Evolutionary conservation across 2,797 vertebrate genomes (phyloP), one percentile per base, ranked within the genome.

Genomic region (Enteromius afrohamiltoni): DNA sequence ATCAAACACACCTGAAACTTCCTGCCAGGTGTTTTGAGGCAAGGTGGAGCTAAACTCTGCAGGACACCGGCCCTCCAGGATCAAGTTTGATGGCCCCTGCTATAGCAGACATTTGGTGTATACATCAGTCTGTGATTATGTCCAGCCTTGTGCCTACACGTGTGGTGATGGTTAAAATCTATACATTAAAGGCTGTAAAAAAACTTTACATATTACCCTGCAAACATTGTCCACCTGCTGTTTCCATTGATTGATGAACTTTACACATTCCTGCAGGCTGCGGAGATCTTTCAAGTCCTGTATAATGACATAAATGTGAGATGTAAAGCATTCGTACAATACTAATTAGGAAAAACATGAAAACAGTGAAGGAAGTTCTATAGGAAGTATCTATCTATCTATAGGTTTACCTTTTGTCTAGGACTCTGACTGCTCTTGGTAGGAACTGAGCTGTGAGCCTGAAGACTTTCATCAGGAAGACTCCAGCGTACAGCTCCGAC

Each of bases 201-300:
- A 62, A 73, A 23, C 11, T 55, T 26, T 34, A 64, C 26, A 51
- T 2, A 2, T 47, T 29, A 82, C 82, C 86, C 82, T 16, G 65
- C 88, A 87, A 45, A 85, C 79, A 45, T 65, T 80, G 51, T 88
- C 87, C 80, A 87, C 80, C 84, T 80, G 79, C 79, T 89, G 62
- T 16, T 82, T 87, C 89, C 88, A 89, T 62, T 86, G 82, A n/a
- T 45, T 83, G 82, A 90, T 83, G 65, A 90, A 88, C 73, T 77
- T 74, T 17, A 89, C 78, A 68, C 86, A 89, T 26, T 89, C 89
- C 78, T 89, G 86, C 55, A 89, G 70, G 73, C 83, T 83, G 31
- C 87, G 85, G 70, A 87, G 42, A 31, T 87, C 84, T 14, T 65
- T 87, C 77, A 90, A 79, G 65, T 85, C 79, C 88, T 89, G 82